Evolutionary conservation across 37 sponge, comb jelly and placozoan species (phyloP).

Genomic region (Oscarella lobularis): DNA sequence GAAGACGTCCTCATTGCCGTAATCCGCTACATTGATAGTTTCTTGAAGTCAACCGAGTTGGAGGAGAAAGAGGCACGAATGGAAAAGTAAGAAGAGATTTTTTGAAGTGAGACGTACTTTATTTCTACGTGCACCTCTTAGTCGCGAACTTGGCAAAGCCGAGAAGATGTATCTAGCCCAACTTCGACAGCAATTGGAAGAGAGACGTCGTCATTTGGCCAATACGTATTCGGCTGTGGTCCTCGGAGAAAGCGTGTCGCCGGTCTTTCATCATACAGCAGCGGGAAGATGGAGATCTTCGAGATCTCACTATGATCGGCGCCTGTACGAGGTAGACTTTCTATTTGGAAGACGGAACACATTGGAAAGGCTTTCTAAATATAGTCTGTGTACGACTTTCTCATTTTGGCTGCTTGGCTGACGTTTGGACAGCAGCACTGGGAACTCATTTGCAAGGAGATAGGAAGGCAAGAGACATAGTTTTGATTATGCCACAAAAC

Average conservation of each 20-base stretch:
- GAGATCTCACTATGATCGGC: slow-evolving; percentile 22
- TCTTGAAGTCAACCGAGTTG: background rate
- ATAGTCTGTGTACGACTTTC: background rate
- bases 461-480: background rate
- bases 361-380: no score
- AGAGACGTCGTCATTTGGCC: no score
- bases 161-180: no score
- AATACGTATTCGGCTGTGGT: no score
- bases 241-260: no score
- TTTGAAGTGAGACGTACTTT: background rate
- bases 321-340: slow-evolving; percentile 6
- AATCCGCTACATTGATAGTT: background rate
- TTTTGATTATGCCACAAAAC: background rate
- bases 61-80: background rate
- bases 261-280: slow-evolving; percentile 6
- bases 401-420: background rate
- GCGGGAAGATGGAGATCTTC: slow-evolving; percentile 41
- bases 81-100: background rate
- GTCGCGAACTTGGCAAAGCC: no score
- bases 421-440: background rate
- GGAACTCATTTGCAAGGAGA: background rate
- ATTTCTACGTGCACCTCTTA: background rate
- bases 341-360: no score
- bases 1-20: background rate
- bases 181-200: no score